These are phyloP conservation scores for Manduca sexta DNA, from an alignment of 1,140 invertebrate genomes.

Conservation along the genomic window DNA sequence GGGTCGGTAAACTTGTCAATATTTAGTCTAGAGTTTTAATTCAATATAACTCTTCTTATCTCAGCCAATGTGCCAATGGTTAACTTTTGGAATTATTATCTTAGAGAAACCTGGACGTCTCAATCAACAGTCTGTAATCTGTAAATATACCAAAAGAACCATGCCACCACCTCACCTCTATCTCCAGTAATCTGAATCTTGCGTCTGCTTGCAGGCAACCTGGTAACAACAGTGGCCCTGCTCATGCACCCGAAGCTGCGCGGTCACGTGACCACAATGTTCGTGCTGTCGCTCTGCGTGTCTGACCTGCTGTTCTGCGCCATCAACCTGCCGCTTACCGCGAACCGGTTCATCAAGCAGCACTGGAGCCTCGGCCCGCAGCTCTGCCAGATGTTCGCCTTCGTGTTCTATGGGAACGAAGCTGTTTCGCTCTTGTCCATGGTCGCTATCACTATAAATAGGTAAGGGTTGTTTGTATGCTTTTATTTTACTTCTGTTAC, in stretches of 20 bases:
- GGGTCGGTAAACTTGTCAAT: too few species aligned
- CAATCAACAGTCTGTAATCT: too few species aligned
- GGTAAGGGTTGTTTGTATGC: too few species aligned
- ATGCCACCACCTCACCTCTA: neutral
- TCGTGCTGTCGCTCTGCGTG: constrained; percentile 88
- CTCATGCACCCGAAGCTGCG: constrained; percentile 83
- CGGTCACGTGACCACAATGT: constrained; percentile 88
- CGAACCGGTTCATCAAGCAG: constrained; percentile 85
- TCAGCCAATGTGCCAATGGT: too few species aligned
- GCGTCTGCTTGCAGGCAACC: constrained; percentile 79
- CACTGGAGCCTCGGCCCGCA: constrained; percentile 86
- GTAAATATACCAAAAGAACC: neutral
- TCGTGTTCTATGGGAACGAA: constrained; percentile 93
- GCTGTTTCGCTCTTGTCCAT: constrained; percentile 90
- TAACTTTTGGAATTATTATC: too few species aligned
- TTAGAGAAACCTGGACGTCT: too few species aligned
- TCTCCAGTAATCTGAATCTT: neutral
- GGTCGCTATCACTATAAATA: constrained; percentile 92
- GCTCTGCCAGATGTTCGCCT: constrained; percentile 88
- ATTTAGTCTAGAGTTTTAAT: too few species aligned
- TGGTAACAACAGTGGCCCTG: constrained; percentile 85
- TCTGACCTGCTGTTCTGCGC: constrained; percentile 90
- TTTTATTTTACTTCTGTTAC: too few species aligned
- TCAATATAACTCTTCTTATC: too few species aligned
- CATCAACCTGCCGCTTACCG: constrained; percentile 88